These are phyloP conservation scores for Pelosia muscerda DNA, from an alignment of 2,888 invertebrate genomes.

Conservation along the genomic window DNA sequence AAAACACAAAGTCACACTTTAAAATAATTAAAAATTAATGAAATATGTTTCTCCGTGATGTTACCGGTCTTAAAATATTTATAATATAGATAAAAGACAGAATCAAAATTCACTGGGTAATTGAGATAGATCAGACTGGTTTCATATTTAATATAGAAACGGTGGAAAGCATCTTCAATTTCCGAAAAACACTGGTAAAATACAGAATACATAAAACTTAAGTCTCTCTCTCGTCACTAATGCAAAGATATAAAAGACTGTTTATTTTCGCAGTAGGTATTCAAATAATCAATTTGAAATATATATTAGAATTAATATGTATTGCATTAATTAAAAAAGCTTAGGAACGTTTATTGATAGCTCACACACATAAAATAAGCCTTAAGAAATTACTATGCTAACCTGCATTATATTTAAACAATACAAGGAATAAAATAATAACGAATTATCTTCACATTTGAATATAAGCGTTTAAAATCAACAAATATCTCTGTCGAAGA, in stretches of 20 bases:
- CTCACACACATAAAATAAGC: constrained; percentile 19
- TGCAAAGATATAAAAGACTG: constrained; percentile 3
- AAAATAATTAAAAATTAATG: constrained; percentile 2
- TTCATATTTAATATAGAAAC: neutral
- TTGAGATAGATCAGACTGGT: neutral
- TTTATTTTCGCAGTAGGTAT: constrained; percentile 5
- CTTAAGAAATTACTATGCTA: constrained; percentile 1
- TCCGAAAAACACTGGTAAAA: neutral
- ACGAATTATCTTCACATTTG: neutral
- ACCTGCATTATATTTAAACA: neutral
- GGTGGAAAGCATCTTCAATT: neutral
- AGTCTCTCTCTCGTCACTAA: neutral
- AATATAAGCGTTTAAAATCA: neutral
- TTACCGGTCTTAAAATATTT: constrained; percentile 14
- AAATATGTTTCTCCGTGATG: neutral
- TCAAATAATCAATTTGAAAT: constrained; percentile 5
- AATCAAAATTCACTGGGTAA: constrained; percentile 14
- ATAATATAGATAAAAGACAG: neutral
- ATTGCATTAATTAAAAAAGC: constrained; percentile 26
- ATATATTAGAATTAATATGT: no score
- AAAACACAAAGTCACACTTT: constrained; percentile 31
- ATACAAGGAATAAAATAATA: neutral
- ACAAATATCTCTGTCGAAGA: neutral
- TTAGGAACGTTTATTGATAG: constrained; percentile 33
- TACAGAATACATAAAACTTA: neutral